Percentiles rank a stretch among this genome's conserved stretches.
phyloP scores from a whole-genome alignment of 2,888 invertebrate genomes.

The Calameuta idolon region DNA sequence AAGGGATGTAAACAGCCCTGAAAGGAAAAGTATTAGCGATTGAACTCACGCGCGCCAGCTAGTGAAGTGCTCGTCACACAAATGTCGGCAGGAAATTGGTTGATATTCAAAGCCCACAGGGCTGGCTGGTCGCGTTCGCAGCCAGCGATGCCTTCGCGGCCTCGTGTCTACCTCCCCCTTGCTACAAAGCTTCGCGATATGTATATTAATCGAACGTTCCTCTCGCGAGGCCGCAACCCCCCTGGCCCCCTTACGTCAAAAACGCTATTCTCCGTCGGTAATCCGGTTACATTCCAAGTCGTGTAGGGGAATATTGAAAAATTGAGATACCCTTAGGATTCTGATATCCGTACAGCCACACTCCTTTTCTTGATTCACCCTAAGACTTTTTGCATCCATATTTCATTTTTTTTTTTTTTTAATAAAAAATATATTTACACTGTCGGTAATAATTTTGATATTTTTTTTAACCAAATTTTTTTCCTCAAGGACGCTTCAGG shows the following conservation, averaged over 20 bases:
- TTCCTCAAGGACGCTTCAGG: not conserved
- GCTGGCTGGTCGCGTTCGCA: slow-evolving; percentile 26
- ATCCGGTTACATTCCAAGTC: slow-evolving; percentile 54
- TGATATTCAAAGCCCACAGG: slow-evolving; percentile 62
- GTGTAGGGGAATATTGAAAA: slow-evolving; percentile 57
- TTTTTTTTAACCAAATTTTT: not conserved
- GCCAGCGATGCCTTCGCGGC: not conserved
- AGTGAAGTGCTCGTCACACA: slow-evolving; percentile 56
- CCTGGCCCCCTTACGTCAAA: slow-evolving; percentile 28
- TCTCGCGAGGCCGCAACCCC: not conserved
- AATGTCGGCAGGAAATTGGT: slow-evolving; percentile 62
- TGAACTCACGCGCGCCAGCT: slow-evolving; percentile 59
- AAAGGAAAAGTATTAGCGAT: slow-evolving; percentile 50
- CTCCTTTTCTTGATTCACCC: not conserved
- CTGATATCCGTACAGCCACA: not conserved
- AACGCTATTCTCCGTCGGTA: slow-evolving; percentile 56
- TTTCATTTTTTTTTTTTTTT: not conserved
- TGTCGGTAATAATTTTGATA: not conserved
- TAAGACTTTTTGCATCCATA: not conserved
- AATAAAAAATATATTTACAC: not conserved
- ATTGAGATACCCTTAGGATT: slow-evolving; percentile 34
- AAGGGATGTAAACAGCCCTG: slow-evolving; percentile 17
- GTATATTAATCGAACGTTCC: slow-evolving; percentile 53
- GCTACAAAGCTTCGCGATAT: slow-evolving; percentile 37
- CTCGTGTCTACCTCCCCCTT: not conserved